Conservation (phyloP, 2,888 invertebrate genomes). For the Brenthis hecate region DNA sequence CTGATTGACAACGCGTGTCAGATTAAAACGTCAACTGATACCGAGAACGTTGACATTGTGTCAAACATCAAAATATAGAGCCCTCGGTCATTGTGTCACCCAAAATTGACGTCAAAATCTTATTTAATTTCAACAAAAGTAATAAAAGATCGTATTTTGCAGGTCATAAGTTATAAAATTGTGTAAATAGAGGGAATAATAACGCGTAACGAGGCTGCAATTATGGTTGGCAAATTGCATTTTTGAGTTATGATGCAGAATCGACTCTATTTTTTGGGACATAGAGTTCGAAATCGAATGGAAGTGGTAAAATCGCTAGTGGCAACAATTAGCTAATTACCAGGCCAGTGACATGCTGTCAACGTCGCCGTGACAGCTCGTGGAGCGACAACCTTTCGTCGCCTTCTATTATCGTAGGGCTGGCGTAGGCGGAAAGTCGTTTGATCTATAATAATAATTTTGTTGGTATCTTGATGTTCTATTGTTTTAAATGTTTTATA, state of each 20-base stretch:
- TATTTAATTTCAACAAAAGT: neutral
- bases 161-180: slow-evolving; percentile 30
- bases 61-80: slow-evolving; percentile 47
- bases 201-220: slow-evolving; percentile 57
- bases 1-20: slow-evolving; percentile 51
- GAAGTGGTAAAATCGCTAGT: slow-evolving; percentile 24
- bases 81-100: slow-evolving; percentile 40
- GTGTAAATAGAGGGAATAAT: slow-evolving; percentile 37
- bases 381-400: slow-evolving; percentile 66
- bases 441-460: slow-evolving; percentile 38
- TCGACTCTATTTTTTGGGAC: slow-evolving; percentile 1
- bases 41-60: slow-evolving; percentile 50
- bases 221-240: slow-evolving; percentile 45
- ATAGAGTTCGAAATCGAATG: slow-evolving; percentile 29
- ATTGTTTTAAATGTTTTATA: slow-evolving; percentile 21
- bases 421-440: slow-evolving; percentile 35
- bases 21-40: slow-evolving; percentile 61
- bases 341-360: slow-evolving; percentile 54
- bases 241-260: slow-evolving; percentile 14
- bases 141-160: slow-evolving; percentile 17
- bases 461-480: slow-evolving; percentile 24
- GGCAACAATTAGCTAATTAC: slow-evolving; percentile 72
- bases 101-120: slow-evolving; percentile 19
- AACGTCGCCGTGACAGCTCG: slow-evolving; percentile 55
- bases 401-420: slow-evolving; percentile 56